Conservation (phyloP, 2,797 vertebrate species). For the Natrix natrix region DNA sequence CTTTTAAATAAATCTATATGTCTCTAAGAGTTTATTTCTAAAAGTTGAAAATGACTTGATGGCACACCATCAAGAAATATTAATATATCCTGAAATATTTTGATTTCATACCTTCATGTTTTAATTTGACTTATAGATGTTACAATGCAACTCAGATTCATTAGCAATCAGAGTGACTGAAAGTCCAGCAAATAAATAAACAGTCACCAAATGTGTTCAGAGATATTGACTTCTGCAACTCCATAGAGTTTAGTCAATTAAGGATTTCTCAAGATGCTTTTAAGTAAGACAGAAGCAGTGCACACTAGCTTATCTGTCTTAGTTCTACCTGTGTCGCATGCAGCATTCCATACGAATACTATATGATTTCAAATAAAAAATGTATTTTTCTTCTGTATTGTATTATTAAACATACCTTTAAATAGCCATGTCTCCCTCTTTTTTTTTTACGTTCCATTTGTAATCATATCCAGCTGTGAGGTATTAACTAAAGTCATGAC, state of each 20-base stretch:
- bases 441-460: background rate
- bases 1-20: background rate
- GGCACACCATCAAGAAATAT: background rate
- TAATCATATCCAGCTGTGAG: constrained; percentile 36
- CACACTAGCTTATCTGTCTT: background rate
- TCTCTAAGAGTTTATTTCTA: background rate
- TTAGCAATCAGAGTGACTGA: background rate
- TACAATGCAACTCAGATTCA: background rate
- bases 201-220: background rate
- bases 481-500: constrained; percentile 43
- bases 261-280: background rate
- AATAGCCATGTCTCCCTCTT: constrained; percentile 23
- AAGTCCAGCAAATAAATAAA: background rate
- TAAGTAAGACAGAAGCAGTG: background rate
- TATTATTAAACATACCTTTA: background rate
- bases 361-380: background rate
- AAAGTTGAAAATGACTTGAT: background rate
- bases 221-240: background rate
- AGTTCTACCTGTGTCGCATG: background rate
- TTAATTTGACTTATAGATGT: background rate
- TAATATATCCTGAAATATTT: background rate
- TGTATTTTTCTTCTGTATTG: background rate
- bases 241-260: background rate
- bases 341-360: background rate
- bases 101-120: background rate